Evolutionary conservation across 1,140 invertebrate genomes (phyloP), one percentile per base, ranked within the genome.

Genomic region (Drosophila albomicans): DNA sequence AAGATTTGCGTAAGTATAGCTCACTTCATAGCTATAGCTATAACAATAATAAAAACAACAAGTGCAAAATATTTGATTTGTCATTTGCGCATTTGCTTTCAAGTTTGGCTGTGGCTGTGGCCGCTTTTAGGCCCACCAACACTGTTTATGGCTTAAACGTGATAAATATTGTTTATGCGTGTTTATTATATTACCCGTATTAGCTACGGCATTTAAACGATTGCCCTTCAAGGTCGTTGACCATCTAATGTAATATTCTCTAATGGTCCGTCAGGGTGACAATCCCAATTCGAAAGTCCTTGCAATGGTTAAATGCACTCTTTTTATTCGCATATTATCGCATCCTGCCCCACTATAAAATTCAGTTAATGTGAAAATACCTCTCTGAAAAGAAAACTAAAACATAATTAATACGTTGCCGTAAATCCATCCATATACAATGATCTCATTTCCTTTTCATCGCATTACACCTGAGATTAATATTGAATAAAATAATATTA

Each of bases 1-100:
- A 88, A 88, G 81, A 92, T 91, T 92, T 92, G 91, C 91, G 91
- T 92, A 92, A 92, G 91, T 91, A 79, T 41, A 48, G 16, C 41
- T 5, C 54, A 35, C 2, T 46, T 16, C 56, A 76, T 28, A 64
- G 20, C 16, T 10, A 38, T 38, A 59, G 57, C 56, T 59, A 20
- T 32, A 35, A 46, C 6, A 35, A 45, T 32, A 38, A 2, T 10
- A 10, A 10, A 3, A 73, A 70, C 16, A 13, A 79, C 38, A 62
- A 78, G 64, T 52, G 58, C 28, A 59, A 72, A 62, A 57, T 20
- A 64, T 57, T 75, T 65, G 48, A 51, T 73, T 80, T 51, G 64
- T 45, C 76, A 76, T 82, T 81, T 84, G 61, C 57, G 45, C 38
- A 64, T 80, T 80, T 69, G 15, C 30, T 62, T 49, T 59, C 51